Evolutionary conservation across 2,797 vertebrate genomes (phyloP).

Genomic region (Lemur catta): DNA sequence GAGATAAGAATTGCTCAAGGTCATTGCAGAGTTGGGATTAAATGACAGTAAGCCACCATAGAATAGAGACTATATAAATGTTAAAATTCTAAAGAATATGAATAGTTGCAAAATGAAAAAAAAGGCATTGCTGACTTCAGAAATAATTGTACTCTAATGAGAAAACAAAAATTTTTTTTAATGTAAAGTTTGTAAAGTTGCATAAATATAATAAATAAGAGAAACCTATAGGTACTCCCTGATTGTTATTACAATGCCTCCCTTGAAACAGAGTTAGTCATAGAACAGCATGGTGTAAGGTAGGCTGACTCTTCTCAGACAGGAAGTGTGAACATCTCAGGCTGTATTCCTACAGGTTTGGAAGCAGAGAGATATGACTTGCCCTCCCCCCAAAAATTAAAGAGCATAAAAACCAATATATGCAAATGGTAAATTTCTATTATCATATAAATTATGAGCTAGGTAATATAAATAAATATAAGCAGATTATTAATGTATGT

Average conservation of each 20-base stretch:
- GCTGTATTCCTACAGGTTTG: not conserved
- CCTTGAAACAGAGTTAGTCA: not conserved
- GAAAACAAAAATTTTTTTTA: not conserved
- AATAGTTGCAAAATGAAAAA: not conserved
- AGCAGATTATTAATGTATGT: not conserved
- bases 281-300: not conserved
- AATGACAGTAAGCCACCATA: not conserved
- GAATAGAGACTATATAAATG: not conserved
- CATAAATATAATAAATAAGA: not conserved
- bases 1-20: not conserved
- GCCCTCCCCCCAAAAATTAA: accelerated
- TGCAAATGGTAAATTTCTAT: not conserved
- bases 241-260: not conserved
- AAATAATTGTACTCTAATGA: not conserved
- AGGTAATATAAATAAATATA: not conserved
- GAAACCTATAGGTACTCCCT: not conserved
- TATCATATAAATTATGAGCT: not conserved
- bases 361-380: not conserved
- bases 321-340: not conserved
- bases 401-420: not conserved
- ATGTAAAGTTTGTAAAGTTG: not conserved
- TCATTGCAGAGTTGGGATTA: not conserved
- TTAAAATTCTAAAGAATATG: not conserved
- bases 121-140: not conserved
- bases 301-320: not conserved